Percentiles rank a stretch among this genome's conserved stretches.
phyloP scores from a whole-genome alignment of 1,140 invertebrate species.

The Calycopis cecrops region DNA sequence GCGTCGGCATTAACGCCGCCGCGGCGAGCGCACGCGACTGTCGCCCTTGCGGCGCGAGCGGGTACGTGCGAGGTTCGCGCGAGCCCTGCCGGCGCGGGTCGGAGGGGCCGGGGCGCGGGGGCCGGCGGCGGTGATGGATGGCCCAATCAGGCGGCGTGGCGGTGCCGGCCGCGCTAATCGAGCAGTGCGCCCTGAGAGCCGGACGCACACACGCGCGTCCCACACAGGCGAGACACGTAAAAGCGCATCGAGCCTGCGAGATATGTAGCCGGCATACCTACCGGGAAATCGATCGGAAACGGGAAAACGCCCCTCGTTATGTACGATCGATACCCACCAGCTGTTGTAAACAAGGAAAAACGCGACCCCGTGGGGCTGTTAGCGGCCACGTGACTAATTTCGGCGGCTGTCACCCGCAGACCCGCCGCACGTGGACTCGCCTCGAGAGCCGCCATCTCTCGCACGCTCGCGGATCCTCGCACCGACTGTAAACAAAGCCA shows the following conservation, averaged over 20 bases:
- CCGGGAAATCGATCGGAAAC: slow-evolving; percentile 58
- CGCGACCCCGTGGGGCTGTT: slow-evolving; percentile 52
- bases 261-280: slow-evolving; percentile 33
- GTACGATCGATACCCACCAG: slow-evolving; percentile 64
- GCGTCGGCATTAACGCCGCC: slow-evolving; percentile 51
- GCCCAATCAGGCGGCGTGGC: slow-evolving; percentile 70
- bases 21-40: slow-evolving; percentile 27
- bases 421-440: slow-evolving; percentile 42
- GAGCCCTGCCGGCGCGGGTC: slow-evolving; percentile 19
- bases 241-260: slow-evolving; percentile 45
- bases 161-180: slow-evolving; percentile 61
- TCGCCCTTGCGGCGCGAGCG: slow-evolving; percentile 8
- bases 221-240: slow-evolving; percentile 39
- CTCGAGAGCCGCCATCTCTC: slow-evolving; percentile 16
- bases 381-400: slow-evolving; percentile 67
- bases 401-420: slow-evolving; percentile 58
- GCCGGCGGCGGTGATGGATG: slow-evolving; percentile 63
- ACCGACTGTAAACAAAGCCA: background rate
- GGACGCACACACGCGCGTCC: slow-evolving; percentile 42
- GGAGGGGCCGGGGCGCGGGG: slow-evolving; percentile 38
- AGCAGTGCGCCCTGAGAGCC: slow-evolving; percentile 53
- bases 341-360: slow-evolving; percentile 68
- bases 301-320: slow-evolving; percentile 45
- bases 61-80: slow-evolving; percentile 25
- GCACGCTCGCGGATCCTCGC: background rate